These are phyloP conservation scores for Lucifuga dentata DNA, from an alignment of 2,113 vertebrate genomes.

Conservation along the genomic window DNA sequence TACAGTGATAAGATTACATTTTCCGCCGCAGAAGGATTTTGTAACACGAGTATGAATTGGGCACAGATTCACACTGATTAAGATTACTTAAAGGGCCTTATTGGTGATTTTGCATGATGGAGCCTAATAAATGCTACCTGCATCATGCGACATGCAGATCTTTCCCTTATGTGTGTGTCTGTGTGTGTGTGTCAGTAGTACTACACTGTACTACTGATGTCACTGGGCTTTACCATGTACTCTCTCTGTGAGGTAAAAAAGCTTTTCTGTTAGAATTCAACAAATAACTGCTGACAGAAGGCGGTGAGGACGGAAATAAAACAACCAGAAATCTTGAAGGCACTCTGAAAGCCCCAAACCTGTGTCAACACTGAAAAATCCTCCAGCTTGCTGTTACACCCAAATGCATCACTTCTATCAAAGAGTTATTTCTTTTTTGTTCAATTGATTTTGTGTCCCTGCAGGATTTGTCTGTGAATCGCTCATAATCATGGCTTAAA, in stretches of 20 bases:
- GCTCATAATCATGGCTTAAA: neutral
- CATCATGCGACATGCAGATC: no score
- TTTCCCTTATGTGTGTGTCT: constrained; percentile 17
- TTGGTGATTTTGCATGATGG: no score
- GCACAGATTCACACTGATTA: no score
- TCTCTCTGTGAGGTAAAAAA: neutral
- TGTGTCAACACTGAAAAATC: neutral
- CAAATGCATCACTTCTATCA: neutral
- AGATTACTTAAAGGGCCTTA: no score
- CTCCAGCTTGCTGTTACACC: neutral
- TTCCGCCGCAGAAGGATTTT: no score
- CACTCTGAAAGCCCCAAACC: neutral
- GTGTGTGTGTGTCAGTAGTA: constrained; percentile 28
- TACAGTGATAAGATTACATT: no score
- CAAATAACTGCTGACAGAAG: neutral
- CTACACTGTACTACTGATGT: constrained; percentile 46
- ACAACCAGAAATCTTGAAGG: neutral
- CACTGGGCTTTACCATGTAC: constrained; percentile 1
- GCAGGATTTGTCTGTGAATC: neutral
- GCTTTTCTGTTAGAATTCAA: neutral
- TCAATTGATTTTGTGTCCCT: neutral
- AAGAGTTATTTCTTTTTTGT: no score
- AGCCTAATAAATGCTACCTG: no score
- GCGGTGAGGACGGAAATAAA: neutral
- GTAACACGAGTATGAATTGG: no score